A percentile compares a stretch with the other conserved stretches of the same genome.
Conservation (phyloP, 92 coral and sea anemone genomes). For the Bergia sp. region DNA sequence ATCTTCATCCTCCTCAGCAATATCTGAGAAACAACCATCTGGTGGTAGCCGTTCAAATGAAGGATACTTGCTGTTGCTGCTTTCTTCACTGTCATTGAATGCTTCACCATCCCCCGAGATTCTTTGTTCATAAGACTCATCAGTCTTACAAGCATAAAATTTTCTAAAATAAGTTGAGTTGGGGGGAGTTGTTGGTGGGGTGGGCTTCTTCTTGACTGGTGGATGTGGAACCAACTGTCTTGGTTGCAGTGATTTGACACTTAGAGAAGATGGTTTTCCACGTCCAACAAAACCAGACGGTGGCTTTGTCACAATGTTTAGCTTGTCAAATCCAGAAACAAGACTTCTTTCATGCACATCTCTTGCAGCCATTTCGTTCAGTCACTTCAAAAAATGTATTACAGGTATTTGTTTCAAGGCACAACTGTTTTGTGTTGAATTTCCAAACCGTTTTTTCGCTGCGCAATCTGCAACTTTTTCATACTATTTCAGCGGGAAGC, state of each 20-base stretch:
- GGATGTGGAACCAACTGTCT: conserved; percentile 26
- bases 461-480: too few relatives aligned
- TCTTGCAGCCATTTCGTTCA: conserved; percentile 27
- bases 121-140: conserved; percentile 59
- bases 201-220: conserved; percentile 59
- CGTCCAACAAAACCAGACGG: conserved; percentile 12
- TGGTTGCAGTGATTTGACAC: conserved; percentile 2
- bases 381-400: neutral
- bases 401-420: neutral
- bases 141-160: conserved; percentile 67
- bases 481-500: neutral
- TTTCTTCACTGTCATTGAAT: conserved; percentile 66
- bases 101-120: conserved; percentile 95
- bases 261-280: conserved; percentile 2
- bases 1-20: conserved; percentile 92
- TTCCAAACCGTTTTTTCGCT: neutral
- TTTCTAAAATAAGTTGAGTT: conserved; percentile 61
- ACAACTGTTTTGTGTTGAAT: too few relatives aligned
- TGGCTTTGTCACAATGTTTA: conserved; percentile 10
- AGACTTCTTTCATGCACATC: conserved; percentile 5
- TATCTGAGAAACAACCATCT: conserved; percentile 97
- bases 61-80: conserved; percentile 55
- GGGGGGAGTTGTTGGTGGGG: conserved; percentile 65
- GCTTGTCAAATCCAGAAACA: conserved; percentile 29
- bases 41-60: conserved; percentile 89